Base-by-base conservation (phyloP, 2,113 vertebrate species). In the Embiotoca jacksoni region DNA sequence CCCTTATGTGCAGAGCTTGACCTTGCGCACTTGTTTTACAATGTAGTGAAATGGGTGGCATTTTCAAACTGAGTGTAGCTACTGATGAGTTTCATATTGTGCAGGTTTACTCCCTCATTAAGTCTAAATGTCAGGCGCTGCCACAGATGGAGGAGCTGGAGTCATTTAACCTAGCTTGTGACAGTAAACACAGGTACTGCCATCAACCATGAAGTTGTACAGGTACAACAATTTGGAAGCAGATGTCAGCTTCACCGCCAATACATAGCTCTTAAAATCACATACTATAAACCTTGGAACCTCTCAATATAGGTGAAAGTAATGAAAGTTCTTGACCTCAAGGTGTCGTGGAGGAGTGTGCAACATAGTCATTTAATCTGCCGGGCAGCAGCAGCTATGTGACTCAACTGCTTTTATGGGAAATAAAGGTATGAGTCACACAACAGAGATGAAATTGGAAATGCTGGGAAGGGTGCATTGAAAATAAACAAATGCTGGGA, bases 101-200 rank as follows among this genome's bases (percentile, higher is more conserved):
- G 7, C 55, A 31, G 54, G 55, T 92, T 86, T 80, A 36, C 63
- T 73, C 77, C 64, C 81, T 84, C 83, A 64, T 88, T 82, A 72
- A 80, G 61, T 74, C 76, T 62, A 87, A 93, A 91, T 90, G 85
- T 84, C 88, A 89, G 74, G 46, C 70, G 1, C 13, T 15, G 50
- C 56, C 79, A 72, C 75, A 80, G 75, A 83, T 74, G 74, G 64
- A 75, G 16, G 46, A 16, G 55, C 32, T 57, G 0, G 54, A 78
- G 79, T 80, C 35, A 57, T 88, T 88, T 87, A 65, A 61, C 72
- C 37, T 54, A 9, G 36, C 47, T 41, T 63, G 35, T 72, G 81
- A 86, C 79, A 57, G 63, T 82, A 87, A 89, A 87, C 74, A 84
- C 69, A 58, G 54, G 57, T 50, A 37, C 36, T 5, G 52, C 81